These are phyloP conservation scores for Xiphophorus hellerii DNA, from an alignment of 2,113 vertebrate species.

Conservation along the genomic window DNA sequence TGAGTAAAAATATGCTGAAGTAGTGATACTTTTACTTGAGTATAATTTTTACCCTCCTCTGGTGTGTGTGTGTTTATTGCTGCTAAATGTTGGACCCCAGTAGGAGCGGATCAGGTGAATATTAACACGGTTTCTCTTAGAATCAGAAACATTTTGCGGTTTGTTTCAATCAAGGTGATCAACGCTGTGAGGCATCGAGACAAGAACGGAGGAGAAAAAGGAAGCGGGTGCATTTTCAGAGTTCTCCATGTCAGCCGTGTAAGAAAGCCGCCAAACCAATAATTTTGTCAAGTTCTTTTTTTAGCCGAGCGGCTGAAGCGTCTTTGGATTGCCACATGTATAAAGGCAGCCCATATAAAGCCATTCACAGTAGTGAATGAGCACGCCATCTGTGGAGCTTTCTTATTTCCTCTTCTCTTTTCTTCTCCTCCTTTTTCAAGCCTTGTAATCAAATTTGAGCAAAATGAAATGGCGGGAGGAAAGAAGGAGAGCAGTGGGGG, in stretches of 20 bases:
- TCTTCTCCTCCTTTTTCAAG: conserved; percentile 95
- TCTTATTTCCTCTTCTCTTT: conserved; percentile 97
- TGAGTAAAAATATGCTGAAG: too few species aligned
- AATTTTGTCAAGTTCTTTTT: conserved; percentile 98
- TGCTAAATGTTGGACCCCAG: conserved; percentile 64
- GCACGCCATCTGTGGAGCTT: conserved; percentile 95
- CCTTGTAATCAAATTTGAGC: conserved; percentile 99
- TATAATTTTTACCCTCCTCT: too few species aligned
- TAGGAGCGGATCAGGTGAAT: conserved; percentile 90
- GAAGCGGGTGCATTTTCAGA: conserved; percentile 87
- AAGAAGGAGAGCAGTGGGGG: conserved; percentile 63
- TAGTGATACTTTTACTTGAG: too few species aligned
- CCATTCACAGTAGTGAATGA: conserved; percentile 99
- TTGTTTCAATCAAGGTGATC: conserved; percentile 96
- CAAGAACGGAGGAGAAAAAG: conserved; percentile 47
- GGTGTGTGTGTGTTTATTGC: too few species aligned
- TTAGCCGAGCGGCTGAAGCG: conserved; percentile 90
- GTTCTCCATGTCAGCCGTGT: conserved; percentile 94
- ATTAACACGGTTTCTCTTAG: conserved; percentile 74
- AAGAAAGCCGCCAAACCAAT: conserved; percentile 99
- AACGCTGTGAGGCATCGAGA: conserved; percentile 71
- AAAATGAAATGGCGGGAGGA: conserved; percentile 96
- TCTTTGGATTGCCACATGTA: conserved; percentile 99
- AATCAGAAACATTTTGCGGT: conserved; percentile 95
- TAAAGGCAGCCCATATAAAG: conserved; percentile 99